Conservation (phyloP, 2,888 invertebrate species). For the Brenthis ino region DNA sequence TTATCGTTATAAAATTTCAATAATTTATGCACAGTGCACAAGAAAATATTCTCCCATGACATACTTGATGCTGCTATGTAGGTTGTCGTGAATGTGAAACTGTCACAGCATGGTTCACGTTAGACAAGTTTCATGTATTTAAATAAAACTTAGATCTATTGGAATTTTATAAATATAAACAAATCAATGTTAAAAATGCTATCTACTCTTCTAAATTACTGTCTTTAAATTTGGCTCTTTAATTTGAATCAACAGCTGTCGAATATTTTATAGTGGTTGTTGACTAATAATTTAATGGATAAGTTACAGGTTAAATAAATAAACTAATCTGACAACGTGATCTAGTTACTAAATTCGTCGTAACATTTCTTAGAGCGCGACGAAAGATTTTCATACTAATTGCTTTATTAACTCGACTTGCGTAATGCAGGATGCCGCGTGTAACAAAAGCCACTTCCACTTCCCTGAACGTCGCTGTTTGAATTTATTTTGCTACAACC, state of each 20-base stretch:
- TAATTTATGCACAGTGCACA: conserved; percentile 17
- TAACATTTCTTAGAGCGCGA: conserved; percentile 57
- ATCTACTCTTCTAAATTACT: background rate
- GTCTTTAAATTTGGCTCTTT: background rate
- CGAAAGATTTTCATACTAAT: conserved; percentile 65
- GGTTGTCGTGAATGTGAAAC: conserved; percentile 20
- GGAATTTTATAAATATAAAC: background rate
- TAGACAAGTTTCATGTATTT: conserved; percentile 6
- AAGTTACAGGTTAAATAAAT: conserved; percentile 38
- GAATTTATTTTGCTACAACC: conserved; percentile 21
- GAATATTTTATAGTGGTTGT: conserved; percentile 5
- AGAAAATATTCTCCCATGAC: conserved; percentile 26
- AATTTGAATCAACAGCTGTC: background rate
- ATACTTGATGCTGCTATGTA: conserved; percentile 23
- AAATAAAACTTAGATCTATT: conserved; percentile 1
- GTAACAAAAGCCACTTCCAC: conserved; percentile 46
- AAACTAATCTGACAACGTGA: conserved; percentile 30
- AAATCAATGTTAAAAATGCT: conserved; percentile 1
- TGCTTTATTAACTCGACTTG: conserved; percentile 52
- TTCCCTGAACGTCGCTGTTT: conserved; percentile 42
- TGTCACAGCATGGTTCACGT: conserved; percentile 20
- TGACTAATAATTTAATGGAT: conserved; percentile 12
- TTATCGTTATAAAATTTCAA: conserved; percentile 12
- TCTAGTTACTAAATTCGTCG: conserved; percentile 34
- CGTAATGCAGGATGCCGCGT: conserved; percentile 53